Percentiles rank a stretch among this genome's conserved stretches.
These are phyloP conservation scores for Melopsittacus undulatus DNA, from an alignment of 2,797 vertebrate genomes.

Conservation along the genomic window DNA sequence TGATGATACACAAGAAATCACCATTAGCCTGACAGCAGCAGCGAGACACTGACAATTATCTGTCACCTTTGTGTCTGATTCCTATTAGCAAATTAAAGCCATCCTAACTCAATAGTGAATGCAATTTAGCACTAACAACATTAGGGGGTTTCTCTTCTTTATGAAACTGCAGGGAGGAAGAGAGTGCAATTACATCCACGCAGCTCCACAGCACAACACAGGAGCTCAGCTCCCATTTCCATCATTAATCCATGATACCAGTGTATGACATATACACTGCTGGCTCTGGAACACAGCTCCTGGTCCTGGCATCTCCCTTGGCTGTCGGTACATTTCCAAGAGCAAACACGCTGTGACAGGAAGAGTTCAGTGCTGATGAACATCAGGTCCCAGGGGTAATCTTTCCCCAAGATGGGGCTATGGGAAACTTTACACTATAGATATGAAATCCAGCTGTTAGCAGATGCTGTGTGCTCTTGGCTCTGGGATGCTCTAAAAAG, in stretches of 20 bases:
- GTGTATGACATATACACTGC: background rate
- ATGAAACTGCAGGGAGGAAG: background rate
- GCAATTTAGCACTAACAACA: background rate
- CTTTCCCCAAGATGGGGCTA: background rate
- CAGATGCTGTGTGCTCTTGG: background rate
- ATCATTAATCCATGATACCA: fast-evolving
- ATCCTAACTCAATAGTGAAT: background rate
- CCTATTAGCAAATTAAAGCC: background rate
- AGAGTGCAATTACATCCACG: background rate
- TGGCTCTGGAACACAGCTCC: fast-evolving
- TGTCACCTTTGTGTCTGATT: background rate
- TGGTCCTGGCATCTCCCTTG: background rate
- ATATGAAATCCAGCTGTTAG: background rate
- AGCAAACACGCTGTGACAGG: background rate
- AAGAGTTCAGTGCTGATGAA: background rate
- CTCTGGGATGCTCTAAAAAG: background rate
- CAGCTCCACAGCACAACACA: background rate
- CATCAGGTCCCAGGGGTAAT: background rate
- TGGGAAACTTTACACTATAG: fast-evolving
- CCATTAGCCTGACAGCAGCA: background rate
- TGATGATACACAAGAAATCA: background rate
- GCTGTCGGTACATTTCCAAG: background rate
- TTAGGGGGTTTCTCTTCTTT: background rate
- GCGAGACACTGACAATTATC: background rate
- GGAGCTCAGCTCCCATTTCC: background rate